Percentiles rank a stretch among this genome's conserved stretches.
Evolutionary conservation across 2,797 vertebrate genomes (phyloP).

Genomic region (Somateria mollissima): DNA sequence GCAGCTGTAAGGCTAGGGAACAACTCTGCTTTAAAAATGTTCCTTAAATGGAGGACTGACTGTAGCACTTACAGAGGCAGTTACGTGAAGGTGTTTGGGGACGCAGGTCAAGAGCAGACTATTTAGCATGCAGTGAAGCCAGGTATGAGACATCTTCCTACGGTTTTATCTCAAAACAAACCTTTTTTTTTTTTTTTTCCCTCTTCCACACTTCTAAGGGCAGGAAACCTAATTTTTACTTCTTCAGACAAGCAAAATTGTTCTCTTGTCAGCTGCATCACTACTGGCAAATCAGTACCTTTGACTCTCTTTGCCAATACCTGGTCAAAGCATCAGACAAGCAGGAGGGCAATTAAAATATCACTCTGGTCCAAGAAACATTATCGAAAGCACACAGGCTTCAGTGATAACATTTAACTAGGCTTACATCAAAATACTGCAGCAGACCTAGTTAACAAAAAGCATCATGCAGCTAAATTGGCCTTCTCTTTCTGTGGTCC

Average conservation of each 20-base stretch:
- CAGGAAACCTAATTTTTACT: conserved; percentile 8
- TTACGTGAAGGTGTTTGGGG: neutral
- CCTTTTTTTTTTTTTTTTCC: neutral
- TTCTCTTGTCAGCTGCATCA: neutral
- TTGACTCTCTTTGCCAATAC: conserved; percentile 4
- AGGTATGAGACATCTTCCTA: neutral
- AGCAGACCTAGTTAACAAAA: neutral
- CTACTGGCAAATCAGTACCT: conserved; percentile 6
- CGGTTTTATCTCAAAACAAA: conserved; percentile 18
- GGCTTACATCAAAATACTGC: neutral
- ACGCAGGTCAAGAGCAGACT: neutral
- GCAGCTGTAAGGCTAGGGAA: neutral
- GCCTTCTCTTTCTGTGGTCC: neutral
- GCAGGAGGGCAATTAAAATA: conserved; percentile 42
- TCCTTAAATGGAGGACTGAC: neutral
- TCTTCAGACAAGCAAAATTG: neutral
- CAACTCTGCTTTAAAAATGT: neutral
- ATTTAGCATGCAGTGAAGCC: neutral
- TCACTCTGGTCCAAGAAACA: conserved; percentile 24
- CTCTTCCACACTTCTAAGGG: neutral
- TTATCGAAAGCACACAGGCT: neutral
- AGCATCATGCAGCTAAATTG: neutral
- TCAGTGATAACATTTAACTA: conserved; percentile 3
- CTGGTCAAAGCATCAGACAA: conserved; percentile 22
- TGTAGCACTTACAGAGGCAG: neutral